Evolutionary conservation across 2,888 invertebrate species (phyloP).

Genomic region (Eristalis pertinax): DNA sequence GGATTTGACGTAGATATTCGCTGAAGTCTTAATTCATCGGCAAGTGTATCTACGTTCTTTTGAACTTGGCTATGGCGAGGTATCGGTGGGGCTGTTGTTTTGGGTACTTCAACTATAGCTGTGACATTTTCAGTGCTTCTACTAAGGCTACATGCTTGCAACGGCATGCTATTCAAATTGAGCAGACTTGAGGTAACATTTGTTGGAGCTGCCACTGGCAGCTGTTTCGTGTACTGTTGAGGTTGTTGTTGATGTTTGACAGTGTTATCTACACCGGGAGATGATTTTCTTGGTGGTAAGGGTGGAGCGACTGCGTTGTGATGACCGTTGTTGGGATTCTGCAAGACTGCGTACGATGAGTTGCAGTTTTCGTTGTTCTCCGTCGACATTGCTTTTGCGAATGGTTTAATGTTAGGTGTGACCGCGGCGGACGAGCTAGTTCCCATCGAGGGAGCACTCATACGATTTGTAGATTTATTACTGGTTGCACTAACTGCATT

Average conservation of each 20-base stretch:
- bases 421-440: conserved; percentile 73
- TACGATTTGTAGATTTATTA: conserved; percentile 79
- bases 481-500: conserved; percentile 59
- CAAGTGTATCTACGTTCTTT: conserved; percentile 77
- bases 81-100: conserved; percentile 80
- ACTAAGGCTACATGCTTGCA: conserved; percentile 72
- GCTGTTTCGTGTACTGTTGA: conserved; percentile 71
- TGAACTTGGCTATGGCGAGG: conserved; percentile 78
- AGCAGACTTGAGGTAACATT: conserved; percentile 60
- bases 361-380: conserved; percentile 77
- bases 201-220: conserved; percentile 46
- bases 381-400: conserved; percentile 74
- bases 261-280: conserved; percentile 79
- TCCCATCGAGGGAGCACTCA: conserved; percentile 80
- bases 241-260: conserved; percentile 73
- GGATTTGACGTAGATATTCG: conserved; percentile 74
- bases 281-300: conserved; percentile 84
- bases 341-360: conserved; percentile 78
- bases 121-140: conserved; percentile 79
- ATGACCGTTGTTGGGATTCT: conserved; percentile 75
- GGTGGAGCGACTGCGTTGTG: conserved; percentile 81
- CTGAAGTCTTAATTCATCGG: conserved; percentile 79
- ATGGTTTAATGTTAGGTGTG: conserved; percentile 74
- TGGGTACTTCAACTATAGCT: conserved; percentile 75
- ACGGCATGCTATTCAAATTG: conserved; percentile 58